Conservation (phyloP, 1,140 invertebrate species). For the Gonioctena quinquepunctata region DNA sequence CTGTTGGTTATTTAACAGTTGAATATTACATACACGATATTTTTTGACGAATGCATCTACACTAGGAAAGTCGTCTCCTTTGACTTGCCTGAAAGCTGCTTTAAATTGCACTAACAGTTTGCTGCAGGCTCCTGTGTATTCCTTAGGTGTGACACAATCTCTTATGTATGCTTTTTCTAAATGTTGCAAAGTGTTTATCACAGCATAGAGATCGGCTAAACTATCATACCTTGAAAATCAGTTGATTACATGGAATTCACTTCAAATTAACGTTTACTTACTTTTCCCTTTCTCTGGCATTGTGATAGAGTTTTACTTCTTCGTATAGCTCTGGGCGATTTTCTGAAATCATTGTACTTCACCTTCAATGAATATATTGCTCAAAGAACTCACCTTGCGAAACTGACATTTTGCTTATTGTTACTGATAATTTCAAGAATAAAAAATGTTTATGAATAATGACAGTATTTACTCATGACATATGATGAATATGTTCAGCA, state of each 20-base stretch:
- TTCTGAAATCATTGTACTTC: conserved; percentile 36
- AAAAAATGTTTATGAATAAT: too few species aligned
- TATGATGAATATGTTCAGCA: too few species aligned
- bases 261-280: conserved; percentile 52
- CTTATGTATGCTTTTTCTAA: conserved; percentile 96
- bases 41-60: conserved; percentile 93
- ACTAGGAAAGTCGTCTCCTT: conserved; percentile 88
- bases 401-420: too few species aligned
- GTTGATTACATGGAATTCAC: conserved; percentile 11
- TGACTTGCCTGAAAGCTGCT: conserved; percentile 94
- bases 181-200: conserved; percentile 95
- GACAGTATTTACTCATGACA: too few species aligned
- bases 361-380: not conserved
- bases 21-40: conserved; percentile 44
- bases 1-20: too few species aligned
- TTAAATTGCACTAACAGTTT: conserved; percentile 96
- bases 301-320: conserved; percentile 92
- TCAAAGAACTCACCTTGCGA: not conserved
- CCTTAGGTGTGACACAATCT: conserved; percentile 90
- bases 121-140: conserved; percentile 96
- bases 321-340: conserved; percentile 85
- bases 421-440: too few species aligned
- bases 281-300: conserved; percentile 93
- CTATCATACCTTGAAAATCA: conserved; percentile 80
- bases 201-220: conserved; percentile 96